Percentiles rank a stretch among this genome's conserved stretches.
phyloP scores from a whole-genome alignment of 2,888 invertebrate species.

The Antitype chi region DNA sequence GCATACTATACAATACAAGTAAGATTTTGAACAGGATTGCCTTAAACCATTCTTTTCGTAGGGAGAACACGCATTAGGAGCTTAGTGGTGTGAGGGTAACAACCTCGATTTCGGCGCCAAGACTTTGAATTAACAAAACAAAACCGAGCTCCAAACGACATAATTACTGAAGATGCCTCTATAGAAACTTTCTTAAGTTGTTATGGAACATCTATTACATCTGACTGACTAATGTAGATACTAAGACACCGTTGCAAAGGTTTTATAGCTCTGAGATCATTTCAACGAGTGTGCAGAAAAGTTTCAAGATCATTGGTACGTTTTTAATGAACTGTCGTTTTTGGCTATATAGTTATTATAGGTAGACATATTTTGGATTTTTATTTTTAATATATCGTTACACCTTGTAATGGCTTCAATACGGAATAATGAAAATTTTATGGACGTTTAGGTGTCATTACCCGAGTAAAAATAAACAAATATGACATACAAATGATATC shows the following conservation, averaged over 20 bases:
- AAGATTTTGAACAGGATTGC: slow-evolving; percentile 33
- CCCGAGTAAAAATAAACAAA: background rate
- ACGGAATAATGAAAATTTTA: background rate
- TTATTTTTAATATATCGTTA: no score
- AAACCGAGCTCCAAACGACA: background rate
- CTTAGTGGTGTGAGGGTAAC: slow-evolving; percentile 18
- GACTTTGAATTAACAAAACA: background rate
- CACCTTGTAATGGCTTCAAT: no score
- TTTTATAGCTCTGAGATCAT: background rate
- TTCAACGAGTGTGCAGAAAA: background rate
- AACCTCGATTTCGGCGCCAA: background rate
- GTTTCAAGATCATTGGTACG: background rate
- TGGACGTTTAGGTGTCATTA: background rate
- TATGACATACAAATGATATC: background rate
- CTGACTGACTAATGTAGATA: background rate
- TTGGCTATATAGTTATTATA: background rate
- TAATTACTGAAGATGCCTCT: background rate
- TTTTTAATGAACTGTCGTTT: background rate
- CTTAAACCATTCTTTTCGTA: background rate
- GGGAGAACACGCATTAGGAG: background rate
- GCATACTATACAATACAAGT: slow-evolving; percentile 1
- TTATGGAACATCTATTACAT: background rate
- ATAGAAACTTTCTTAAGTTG: background rate
- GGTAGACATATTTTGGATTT: background rate
- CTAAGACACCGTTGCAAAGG: background rate